Conservation (phyloP, 2,113 vertebrate genomes). For the Thalassarche chlororhynchos region DNA sequence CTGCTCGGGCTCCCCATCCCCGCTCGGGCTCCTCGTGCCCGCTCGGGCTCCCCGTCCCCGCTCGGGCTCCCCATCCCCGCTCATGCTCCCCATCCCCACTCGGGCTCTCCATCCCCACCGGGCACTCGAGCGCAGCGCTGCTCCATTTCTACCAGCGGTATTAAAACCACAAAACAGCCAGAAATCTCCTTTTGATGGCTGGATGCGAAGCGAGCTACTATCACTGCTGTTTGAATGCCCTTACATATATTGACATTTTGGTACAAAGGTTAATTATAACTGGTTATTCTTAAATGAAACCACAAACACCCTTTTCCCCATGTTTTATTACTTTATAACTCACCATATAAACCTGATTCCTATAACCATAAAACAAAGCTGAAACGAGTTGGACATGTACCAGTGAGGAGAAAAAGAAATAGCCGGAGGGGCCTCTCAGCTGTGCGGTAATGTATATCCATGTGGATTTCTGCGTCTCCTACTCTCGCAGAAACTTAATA, state of each 20-base stretch:
- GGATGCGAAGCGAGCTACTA: not conserved
- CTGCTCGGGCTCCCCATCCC: no score
- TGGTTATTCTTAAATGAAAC: slow-evolving; percentile 72
- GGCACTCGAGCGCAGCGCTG: rapidly evolving
- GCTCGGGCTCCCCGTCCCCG: rapidly evolving
- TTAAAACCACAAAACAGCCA: not conserved
- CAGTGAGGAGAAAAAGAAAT: slow-evolving; percentile 71
- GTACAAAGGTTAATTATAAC: slow-evolving; percentile 68
- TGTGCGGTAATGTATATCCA: slow-evolving; percentile 58
- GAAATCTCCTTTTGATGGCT: not conserved
- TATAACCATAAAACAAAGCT: slow-evolving; percentile 86
- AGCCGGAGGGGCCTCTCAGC: slow-evolving; percentile 76
- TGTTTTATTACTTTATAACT: slow-evolving; percentile 80
- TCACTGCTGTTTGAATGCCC: not conserved
- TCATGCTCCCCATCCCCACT: rapidly evolving
- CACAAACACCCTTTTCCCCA: slow-evolving; percentile 63
- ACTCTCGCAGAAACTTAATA: slow-evolving; percentile 85
- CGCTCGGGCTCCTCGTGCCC: no score
- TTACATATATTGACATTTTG: slow-evolving; percentile 32
- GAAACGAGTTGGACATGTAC: slow-evolving; percentile 78
- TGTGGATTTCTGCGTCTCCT: slow-evolving; percentile 70
- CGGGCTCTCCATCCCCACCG: rapidly evolving
- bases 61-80: rapidly evolving
- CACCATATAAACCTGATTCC: slow-evolving; percentile 84
- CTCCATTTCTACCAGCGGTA: not conserved